Conservation (phyloP, 2,888 invertebrate species). For the Pelosia muscerda region DNA sequence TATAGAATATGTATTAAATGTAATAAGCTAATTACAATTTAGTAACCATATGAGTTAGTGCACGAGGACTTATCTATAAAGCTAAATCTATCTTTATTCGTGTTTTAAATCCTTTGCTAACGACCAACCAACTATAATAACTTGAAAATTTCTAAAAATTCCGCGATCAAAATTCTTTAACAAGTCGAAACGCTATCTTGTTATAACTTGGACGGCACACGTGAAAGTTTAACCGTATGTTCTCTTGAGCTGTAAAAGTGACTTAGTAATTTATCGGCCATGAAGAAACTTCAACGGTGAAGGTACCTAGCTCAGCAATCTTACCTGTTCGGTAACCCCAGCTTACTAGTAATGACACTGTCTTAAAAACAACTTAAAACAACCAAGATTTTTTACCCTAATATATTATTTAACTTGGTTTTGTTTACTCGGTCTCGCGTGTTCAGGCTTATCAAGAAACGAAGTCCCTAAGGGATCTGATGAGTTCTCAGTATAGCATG, state of each 20-base stretch:
- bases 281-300: constrained; percentile 73
- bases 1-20: too few relatives aligned
- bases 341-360: constrained; percentile 56
- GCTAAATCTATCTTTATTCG: too few relatives aligned
- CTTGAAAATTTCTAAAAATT: constrained; percentile 25
- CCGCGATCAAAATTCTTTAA: constrained; percentile 35
- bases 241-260: constrained; percentile 82
- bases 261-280: constrained; percentile 84
- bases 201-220: constrained; percentile 51
- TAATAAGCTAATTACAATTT: too few relatives aligned
- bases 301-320: constrained; percentile 68
- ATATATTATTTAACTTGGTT: constrained; percentile 17
- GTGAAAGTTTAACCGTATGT: constrained; percentile 78
- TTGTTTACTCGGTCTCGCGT: constrained; percentile 45
- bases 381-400: constrained; percentile 42
- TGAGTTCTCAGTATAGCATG: constrained; percentile 31
- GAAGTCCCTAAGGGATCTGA: constrained; percentile 35
- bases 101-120: neutral
- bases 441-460: constrained; percentile 37
- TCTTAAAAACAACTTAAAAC: constrained; percentile 50
- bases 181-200: constrained; percentile 50
- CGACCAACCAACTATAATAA: neutral
- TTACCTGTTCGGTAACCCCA: constrained; percentile 63
- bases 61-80: too few relatives aligned
- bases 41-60: too few relatives aligned